Evolutionary conservation across 1,140 invertebrate species (phyloP), one percentile per base, ranked within the genome.

Genomic region (Drosophila paulistorum): DNA sequence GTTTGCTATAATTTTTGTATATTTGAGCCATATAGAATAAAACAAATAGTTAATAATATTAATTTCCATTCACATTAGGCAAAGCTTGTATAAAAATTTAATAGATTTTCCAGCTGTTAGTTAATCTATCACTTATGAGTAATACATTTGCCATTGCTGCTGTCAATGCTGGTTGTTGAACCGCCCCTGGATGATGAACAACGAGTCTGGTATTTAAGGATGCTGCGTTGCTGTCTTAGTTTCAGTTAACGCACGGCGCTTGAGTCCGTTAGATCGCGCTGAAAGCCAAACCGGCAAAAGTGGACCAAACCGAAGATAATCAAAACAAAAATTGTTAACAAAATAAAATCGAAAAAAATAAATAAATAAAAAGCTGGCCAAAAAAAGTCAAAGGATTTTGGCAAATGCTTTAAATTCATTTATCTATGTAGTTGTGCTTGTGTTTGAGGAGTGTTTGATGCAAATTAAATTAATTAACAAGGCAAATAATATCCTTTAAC

Each of bases 231-330:
- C 74, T 78, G 72, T 68, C 30, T 90, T 85, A 74, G 76, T 70
- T 74, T 84, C 90, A 91, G 90, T 91, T 90, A 84, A 74, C 78
- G 90, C 90, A 90, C 78, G 90, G 76, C 90, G 77, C 78, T 87
- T 74, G 86, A 86, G 77, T 77, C 79, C 74, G 74, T 76, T 77
- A 76, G 85, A 85, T 89, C 84, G 80, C 77, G 81, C 82, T 69
- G 35, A 74, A 79, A 89, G 68, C 30, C 57, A 62, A 87, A 71
- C 30, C 57, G 58, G 33, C 41, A 65, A 77, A 41, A 35, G 58
- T 42, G 75, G 68, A 72, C 74, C 59, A 64, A 51, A 62, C 42
- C 23, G 7, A 5, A 42, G 33, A 68, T 54, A 77, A 35, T 71
- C 61, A 39, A 64, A 71, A 54, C 17, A 51, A 51, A 51, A 23